These are phyloP conservation scores for Tamandua tetradactyla DNA, from an alignment of 2,797 vertebrate species.

Conservation along the genomic window DNA sequence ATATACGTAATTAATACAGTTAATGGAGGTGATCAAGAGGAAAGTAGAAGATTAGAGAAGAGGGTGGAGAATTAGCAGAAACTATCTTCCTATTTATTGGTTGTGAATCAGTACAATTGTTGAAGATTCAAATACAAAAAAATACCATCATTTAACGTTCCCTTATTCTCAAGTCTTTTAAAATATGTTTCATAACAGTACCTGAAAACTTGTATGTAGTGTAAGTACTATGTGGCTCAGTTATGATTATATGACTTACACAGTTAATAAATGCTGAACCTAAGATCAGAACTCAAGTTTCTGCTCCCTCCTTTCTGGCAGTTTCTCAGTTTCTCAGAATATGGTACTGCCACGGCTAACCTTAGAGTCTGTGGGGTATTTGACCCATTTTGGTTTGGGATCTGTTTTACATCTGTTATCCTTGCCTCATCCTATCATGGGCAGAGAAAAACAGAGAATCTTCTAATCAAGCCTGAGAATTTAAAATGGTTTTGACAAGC, in stretches of 20 bases:
- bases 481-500: constrained; percentile 69
- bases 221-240: neutral
- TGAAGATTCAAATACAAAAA: neutral
- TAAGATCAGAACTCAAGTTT: neutral
- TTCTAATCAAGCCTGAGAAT: constrained; percentile 50
- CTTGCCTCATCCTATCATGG: constrained; percentile 2
- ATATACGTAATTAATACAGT: neutral
- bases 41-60: neutral
- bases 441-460: constrained; percentile 44
- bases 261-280: neutral
- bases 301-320: neutral
- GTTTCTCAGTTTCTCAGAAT: neutral
- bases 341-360: neutral
- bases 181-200: neutral
- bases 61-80: neutral
- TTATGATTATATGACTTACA: neutral
- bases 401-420: neutral
- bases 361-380: neutral
- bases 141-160: neutral
- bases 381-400: neutral
- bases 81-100: neutral
- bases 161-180: neutral
- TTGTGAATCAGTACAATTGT: neutral
- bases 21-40: neutral
- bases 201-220: neutral